Base-by-base conservation (phyloP, 2,888 invertebrate species). In the Aspidiotus rigidus region DNA sequence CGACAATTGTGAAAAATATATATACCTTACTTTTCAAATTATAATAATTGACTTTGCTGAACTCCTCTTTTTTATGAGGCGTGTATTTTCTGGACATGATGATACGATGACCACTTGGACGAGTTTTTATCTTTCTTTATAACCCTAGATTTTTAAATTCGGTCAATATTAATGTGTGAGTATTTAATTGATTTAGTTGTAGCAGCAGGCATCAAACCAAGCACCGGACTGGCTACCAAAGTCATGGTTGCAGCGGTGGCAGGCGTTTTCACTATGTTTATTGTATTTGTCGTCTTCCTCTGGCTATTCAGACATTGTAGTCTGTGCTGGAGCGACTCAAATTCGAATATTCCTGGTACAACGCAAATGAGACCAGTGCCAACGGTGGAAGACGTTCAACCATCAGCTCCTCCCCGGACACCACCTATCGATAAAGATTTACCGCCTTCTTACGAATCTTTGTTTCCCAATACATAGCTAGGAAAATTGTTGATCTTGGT, bases 371-470 rank as follows among this genome's bases (percentile, higher is more conserved):
- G 75, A 9, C 76, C 75, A 15, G 73, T 74, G 9, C 71, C 73
- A 8, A 71, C 75, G 5, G 76, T 76, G 71, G 75, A 74, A 60
- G 76, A 77, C 49, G 74, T 74, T 13, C 74, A 76, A 11, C 74
- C 78, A 6, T 74, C 78, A 1, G 78, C 79, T 7, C 79, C 78
- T 1, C 75, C 76, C 1, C 75, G 77, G 17, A 73, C 78, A 16
- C 73, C 78, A 9, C 77, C 78, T 11, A 77, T 77, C 11, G 80
- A 82, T 73, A 83, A 83, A 74, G 83, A 83, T 76, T 75, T 82
- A 69, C 83, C 83, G 2, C 83, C 83, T 7, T 81, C 82, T 54
- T 83, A 83, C 72, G 82, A 83, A 69, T 82, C 82, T 59, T 75
- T 83, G 62, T 83, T 83, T 74, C 83, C 83, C 2, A 76, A 67